A percentile compares a stretch with the other conserved stretches of the same genome.
phyloP scores from a whole-genome alignment of 2,113 vertebrate genomes.

The Sterrhoptilus dennistouni region DNA sequence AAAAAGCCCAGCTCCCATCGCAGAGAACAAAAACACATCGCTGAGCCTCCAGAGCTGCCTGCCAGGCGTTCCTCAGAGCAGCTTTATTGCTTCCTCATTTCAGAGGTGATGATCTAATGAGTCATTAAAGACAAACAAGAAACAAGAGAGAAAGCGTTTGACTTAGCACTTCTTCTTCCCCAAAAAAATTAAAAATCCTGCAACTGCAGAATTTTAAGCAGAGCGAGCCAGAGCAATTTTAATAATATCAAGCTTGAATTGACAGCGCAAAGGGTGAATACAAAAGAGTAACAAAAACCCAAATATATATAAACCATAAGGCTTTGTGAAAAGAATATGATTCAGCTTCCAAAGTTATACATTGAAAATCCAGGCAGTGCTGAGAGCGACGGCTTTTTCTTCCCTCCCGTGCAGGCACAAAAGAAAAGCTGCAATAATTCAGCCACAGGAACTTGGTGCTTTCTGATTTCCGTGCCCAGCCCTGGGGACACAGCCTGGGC shows the following conservation, averaged over 20 bases:
- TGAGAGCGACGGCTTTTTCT: not conserved
- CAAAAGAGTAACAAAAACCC: conserved; percentile 39
- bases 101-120: conserved; percentile 64
- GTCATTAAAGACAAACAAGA: conserved; percentile 44
- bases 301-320: conserved; percentile 38
- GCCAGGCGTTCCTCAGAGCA: not conserved
- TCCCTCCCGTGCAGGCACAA: not conserved
- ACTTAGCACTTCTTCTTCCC: conserved; percentile 3
- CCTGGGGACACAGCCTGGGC: not conserved
- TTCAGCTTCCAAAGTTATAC: not conserved
- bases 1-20: not conserved
- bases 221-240: conserved; percentile 22
- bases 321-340: conserved; percentile 23
- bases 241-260: conserved; percentile 7
- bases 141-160: conserved; percentile 36
- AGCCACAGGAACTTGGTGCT: not conserved
- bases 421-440: not conserved
- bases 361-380: not conserved
- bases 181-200: not conserved
- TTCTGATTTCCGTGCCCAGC: not conserved
- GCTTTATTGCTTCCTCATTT: conserved; percentile 5
- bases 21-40: fast-evolving
- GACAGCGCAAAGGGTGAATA: not conserved
- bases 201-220: not conserved
- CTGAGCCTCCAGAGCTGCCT: not conserved